Percentiles rank a stretch among this genome's conserved stretches.
Conservation (phyloP, 2,797 vertebrate genomes). For the Rhinogobio ventralis region DNA sequence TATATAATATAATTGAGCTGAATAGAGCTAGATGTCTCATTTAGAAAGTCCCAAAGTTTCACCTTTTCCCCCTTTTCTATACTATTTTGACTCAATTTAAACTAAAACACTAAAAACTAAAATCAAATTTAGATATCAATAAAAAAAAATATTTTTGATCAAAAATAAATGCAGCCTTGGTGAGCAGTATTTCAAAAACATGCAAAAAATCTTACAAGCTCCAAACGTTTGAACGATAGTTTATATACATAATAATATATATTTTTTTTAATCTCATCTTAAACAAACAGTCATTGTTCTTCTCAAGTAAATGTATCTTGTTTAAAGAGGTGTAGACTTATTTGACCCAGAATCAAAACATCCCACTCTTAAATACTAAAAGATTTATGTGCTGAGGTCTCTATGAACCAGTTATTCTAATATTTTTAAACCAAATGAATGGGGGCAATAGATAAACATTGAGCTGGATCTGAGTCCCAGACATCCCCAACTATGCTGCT, state of each 20-base stretch:
- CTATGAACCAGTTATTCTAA: constrained; percentile 32
- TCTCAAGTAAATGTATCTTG: not conserved
- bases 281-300: not conserved
- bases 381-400: constrained; percentile 40
- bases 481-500: constrained; percentile 36
- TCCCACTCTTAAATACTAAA: constrained; percentile 35
- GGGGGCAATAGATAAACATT: constrained; percentile 46
- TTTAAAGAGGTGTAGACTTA: constrained; percentile 6
- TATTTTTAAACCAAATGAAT: constrained; percentile 48
- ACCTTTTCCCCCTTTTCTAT: not conserved
- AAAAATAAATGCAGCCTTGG: not conserved
- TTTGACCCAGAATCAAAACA: constrained; percentile 37
- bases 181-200: not conserved
- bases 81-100: not conserved
- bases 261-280: not conserved
- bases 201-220: not conserved
- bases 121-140: not conserved
- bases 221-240: not conserved
- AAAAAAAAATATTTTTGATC: not conserved
- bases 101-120: not conserved
- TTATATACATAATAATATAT: not conserved
- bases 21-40: not conserved
- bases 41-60: not conserved
- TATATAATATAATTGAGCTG: constrained; percentile 5
- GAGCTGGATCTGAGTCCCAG: constrained; percentile 38